Evolutionary conservation across 2,797 vertebrate species (phyloP), one percentile per base, ranked within the genome.

Genomic region (Galagoides demidoff): DNA sequence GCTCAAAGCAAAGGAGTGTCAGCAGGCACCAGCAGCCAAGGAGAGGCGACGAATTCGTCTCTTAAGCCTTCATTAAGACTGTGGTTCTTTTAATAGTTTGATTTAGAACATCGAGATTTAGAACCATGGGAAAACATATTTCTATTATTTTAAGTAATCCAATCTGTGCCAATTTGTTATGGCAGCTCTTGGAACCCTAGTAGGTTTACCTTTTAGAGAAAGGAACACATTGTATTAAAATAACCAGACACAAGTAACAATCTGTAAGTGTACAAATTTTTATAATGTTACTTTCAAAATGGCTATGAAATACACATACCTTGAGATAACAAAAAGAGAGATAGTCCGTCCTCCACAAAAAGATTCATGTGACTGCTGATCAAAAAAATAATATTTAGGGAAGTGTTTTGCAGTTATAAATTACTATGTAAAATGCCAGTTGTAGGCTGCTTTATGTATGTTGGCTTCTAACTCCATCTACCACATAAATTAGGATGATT

Each of bases 401-500:
- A 94, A 71, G 0, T n/a, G 61, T 84, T 93, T 63, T 70, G 0
- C 87, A 52, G 55, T 81, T n/a, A 78, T 55, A 68, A 70, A 59
- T 52, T 90, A 8, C 20, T 85, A 19, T 52, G 7, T 22, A 94
- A 94, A 45, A 85, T 85, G 1, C n/a, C 94, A 64, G 14, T 81
- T 81, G 64, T 37, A 89, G 2, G 59, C 14, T 66, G n/a, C 12
- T 52, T 84, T 85, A 73, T 16, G 25, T 3, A 73, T 81, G 88
- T 81, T 76, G 84, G 29, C 23, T 66, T 52, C 19, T 82, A 73
- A 83, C 4, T 70, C 39, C 17, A 43, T 76, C 31, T 71, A 31
- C 45, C 74, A 57, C 82, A 70, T 85, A 86, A 95, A 95, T 94
- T 77, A 89, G 10, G 37, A 88, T 85, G 25, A 92, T 90, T 91